A percentile compares a stretch with the other conserved stretches of the same genome.
These are phyloP conservation scores for Brienomyrus brachyistius DNA, from an alignment of 2,113 vertebrate genomes.

Conservation along the genomic window DNA sequence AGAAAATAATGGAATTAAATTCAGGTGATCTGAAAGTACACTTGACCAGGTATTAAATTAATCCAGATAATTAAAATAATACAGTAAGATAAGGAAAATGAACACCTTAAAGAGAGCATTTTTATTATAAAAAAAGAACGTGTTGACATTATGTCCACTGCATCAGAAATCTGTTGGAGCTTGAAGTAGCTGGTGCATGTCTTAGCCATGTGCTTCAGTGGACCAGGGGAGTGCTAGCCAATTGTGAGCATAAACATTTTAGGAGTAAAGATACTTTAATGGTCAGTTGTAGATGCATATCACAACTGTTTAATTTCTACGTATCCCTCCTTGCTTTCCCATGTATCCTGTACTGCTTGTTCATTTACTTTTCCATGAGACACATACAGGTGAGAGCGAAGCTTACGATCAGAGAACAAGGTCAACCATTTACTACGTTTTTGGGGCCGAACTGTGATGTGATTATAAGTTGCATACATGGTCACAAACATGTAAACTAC, in stretches of 20 bases:
- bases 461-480: background rate
- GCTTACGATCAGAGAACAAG: background rate
- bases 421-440: background rate
- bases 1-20: background rate
- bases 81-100: background rate
- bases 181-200: background rate
- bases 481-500: background rate
- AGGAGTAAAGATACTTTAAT: background rate
- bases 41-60: background rate
- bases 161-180: background rate
- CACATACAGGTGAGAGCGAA: background rate
- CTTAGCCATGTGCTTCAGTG: background rate
- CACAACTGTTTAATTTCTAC: background rate
- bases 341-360: background rate
- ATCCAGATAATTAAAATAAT: background rate
- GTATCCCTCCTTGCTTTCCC: background rate
- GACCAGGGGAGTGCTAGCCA: background rate
- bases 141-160: background rate
- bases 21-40: background rate
- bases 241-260: background rate
- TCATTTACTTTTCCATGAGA: background rate
- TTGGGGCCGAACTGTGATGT: background rate
- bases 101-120: background rate
- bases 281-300: background rate
- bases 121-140: background rate